Conservation (phyloP, 2,113 vertebrate genomes). For the Smithornis capensis region DNA sequence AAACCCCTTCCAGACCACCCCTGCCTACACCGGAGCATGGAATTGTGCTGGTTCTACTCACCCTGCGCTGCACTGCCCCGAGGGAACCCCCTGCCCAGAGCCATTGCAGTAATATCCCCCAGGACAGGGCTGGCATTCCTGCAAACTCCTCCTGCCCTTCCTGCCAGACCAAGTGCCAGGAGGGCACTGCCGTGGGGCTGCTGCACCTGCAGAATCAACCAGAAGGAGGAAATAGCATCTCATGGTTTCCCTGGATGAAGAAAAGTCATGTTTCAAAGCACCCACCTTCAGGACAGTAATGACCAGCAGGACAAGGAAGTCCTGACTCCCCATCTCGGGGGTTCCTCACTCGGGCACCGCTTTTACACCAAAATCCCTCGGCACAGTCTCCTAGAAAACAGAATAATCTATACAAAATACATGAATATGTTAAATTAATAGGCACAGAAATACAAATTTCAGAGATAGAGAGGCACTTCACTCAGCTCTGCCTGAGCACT, state of each 20-base stretch:
- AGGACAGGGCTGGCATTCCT: constrained; percentile 76
- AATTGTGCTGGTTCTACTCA: not conserved
- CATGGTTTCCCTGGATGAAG: accelerated
- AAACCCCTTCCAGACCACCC: accelerated
- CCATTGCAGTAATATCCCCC: constrained; percentile 78
- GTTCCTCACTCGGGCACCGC: constrained; percentile 70
- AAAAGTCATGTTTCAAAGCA: not conserved
- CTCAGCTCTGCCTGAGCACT: not conserved
- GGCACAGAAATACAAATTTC: not conserved
- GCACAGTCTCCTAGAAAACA: constrained; percentile 78
- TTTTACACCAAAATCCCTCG: constrained; percentile 86
- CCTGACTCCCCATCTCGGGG: constrained; percentile 79
- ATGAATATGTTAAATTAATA: accelerated
- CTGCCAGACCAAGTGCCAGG: constrained; percentile 80
- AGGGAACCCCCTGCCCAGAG: constrained; percentile 68
- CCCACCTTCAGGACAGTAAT: constrained; percentile 87
- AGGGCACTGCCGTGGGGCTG: constrained; percentile 74
- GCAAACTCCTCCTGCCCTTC: constrained; percentile 67
- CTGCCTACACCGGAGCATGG: not conserved
- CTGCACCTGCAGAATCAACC: constrained; percentile 70
- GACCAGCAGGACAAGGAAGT: constrained; percentile 79
- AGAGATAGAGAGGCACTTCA: not conserved
- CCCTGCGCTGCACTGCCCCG: constrained; percentile 79
- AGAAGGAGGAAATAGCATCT: not conserved
- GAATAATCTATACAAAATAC: not conserved